Percentiles rank a stretch among this genome's conserved stretches.
Evolutionary conservation across 2,113 vertebrate genomes (phyloP).

Genomic region (Solea senegalensis): DNA sequence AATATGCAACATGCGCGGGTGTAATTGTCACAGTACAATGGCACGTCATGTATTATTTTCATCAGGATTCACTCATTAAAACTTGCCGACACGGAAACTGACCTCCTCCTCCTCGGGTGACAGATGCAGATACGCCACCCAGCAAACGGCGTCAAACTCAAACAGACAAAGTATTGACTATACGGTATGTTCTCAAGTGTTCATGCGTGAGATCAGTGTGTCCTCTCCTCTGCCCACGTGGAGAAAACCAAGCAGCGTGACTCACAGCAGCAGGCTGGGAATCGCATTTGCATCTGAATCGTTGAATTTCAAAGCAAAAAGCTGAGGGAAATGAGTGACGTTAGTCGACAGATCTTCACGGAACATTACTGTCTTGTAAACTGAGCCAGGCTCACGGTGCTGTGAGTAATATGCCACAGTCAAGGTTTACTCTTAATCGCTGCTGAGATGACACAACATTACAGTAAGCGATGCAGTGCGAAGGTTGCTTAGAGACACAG

Average conservation of each 20-base stretch:
- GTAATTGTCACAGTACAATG: background rate
- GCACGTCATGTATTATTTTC: background rate
- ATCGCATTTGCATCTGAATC: background rate
- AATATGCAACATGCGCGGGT: no score
- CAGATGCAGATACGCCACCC: no score
- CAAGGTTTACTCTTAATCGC: background rate
- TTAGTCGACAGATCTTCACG: no score
- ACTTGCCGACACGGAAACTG: background rate
- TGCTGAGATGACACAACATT: background rate
- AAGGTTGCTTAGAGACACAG: constrained; percentile 18
- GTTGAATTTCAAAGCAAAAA: background rate
- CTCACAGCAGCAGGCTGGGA: no score
- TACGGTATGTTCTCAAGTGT: background rate
- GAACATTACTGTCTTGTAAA: background rate
- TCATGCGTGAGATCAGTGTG: background rate
- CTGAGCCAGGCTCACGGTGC: background rate
- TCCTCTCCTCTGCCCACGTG: background rate
- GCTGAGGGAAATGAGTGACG: background rate
- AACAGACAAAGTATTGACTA: no score
- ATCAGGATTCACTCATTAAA: background rate
- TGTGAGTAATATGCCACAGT: background rate
- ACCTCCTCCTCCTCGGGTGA: no score
- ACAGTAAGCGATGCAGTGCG: background rate
- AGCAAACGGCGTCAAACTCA: no score
- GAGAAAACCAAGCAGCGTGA: background rate